Conservation (phyloP, 2,113 vertebrate species). For the Tiliqua scincoides region DNA sequence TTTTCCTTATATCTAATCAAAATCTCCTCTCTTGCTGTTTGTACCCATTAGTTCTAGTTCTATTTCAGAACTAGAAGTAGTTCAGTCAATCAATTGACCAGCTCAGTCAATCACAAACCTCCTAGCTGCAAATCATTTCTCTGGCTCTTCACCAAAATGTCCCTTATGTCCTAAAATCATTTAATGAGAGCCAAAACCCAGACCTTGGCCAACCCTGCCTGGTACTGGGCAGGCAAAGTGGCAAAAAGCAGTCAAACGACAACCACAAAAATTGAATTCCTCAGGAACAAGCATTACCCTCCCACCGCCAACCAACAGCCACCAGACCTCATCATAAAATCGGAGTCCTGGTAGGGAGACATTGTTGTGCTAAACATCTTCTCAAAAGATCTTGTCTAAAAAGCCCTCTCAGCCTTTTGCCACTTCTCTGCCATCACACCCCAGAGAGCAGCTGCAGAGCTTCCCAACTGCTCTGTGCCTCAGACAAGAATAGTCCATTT, state of each 20-base stretch:
- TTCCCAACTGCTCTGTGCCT: neutral
- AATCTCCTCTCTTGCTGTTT: too few relatives aligned
- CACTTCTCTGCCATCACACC: neutral
- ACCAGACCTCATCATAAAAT: constrained; percentile 27
- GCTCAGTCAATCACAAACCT: neutral
- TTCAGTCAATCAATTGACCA: too few relatives aligned
- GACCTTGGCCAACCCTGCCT: neutral
- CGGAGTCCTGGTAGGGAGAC: constrained; percentile 11
- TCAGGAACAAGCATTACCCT: neutral
- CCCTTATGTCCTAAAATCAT: neutral
- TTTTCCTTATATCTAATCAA: too few relatives aligned
- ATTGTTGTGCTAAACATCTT: neutral
- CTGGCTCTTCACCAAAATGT: neutral
- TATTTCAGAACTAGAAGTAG: too few relatives aligned
- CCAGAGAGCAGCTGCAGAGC: neutral
- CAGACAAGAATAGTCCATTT: neutral
- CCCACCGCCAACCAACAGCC: neutral
- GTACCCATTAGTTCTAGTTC: too few relatives aligned
- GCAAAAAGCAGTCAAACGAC: neutral
- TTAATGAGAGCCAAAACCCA: neutral
- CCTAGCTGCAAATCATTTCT: neutral
- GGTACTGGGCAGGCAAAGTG: too few relatives aligned
- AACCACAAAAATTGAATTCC: constrained; percentile 1
- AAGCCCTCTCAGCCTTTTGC: constrained; percentile 9
- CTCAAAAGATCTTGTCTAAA: constrained; percentile 36